phyloP scores from a whole-genome alignment of 2,888 invertebrate species.

The Lobophora halterata region DNA sequence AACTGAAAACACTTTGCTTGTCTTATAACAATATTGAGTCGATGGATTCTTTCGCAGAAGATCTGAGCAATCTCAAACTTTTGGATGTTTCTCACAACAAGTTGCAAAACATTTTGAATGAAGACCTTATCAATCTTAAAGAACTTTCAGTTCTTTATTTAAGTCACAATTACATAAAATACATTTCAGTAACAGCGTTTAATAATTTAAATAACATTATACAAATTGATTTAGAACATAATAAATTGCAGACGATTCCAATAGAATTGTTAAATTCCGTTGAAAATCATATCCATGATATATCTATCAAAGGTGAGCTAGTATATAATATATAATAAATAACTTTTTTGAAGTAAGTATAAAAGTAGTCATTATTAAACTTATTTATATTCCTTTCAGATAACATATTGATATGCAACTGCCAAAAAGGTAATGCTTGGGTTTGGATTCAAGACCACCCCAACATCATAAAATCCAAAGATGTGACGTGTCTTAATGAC shows the following conservation, averaged over 20 bases:
- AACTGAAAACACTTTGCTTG: conserved; percentile 89
- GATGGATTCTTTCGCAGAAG: conserved; percentile 89
- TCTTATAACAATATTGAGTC: conserved; percentile 92
- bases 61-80: conserved; percentile 88
- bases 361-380: background rate
- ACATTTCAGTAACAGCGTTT: conserved; percentile 89
- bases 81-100: conserved; percentile 92
- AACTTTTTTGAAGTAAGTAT: background rate
- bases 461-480: conserved; percentile 61
- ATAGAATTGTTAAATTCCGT: conserved; percentile 88
- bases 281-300: conserved; percentile 90
- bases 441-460: conserved; percentile 95
- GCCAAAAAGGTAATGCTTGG: conserved; percentile 95
- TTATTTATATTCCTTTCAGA: conserved; percentile 77
- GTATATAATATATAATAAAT: background rate
- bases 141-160: conserved; percentile 90
- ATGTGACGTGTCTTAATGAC: conserved; percentile 60
- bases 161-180: conserved; percentile 90
- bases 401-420: conserved; percentile 93
- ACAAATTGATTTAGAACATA: conserved; percentile 89
- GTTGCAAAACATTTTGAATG: conserved; percentile 87
- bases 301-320: conserved; percentile 88
- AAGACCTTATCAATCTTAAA: conserved; percentile 88
- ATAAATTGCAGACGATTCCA: conserved; percentile 90
- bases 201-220: conserved; percentile 88